Base-by-base conservation (phyloP, 2,797 vertebrate genomes). In the Neostethus bicornis region DNA sequence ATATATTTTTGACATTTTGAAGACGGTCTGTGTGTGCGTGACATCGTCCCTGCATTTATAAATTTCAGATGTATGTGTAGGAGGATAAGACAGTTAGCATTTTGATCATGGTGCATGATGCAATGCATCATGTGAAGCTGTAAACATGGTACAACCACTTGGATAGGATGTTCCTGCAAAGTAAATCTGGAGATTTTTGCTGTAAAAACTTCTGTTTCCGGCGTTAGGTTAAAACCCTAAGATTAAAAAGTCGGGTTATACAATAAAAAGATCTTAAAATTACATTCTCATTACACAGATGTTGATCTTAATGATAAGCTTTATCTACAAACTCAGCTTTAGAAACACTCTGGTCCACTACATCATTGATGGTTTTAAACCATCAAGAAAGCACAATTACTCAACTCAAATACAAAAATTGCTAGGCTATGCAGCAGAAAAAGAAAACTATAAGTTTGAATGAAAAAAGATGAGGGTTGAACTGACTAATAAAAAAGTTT, bases 41-140 rank as follows among this genome's bases (percentile, higher is more conserved):
- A 13, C 3, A 52, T 54, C 4, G 1, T 24, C 25, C 29, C 45
- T 43, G 57, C 44, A 52, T 75, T 61, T 56, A 50, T 67, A 65
- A 66, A 81, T 70, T 23, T 41, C 7, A 73, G 65, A 70, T 53
- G 77, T 51, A 61, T 32, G 70, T 4, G 75, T 50, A 51, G 74
- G 81, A 43, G 78, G 82, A 72, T 63, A 51, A 58, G 71, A 67
- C 45, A 0, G 51, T 77, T 75, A 68, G 75, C 59, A 43, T 73
- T 31, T 54, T 50, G 61, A 80, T 79, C 69, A 52, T 5, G 5
- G 28, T n/a, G 56, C 44, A 70, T 86, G 86, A 87, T 84, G 84
- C 81, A 89, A 87, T 37, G 45, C 65, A 14, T 43, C 57, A 28
- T 67, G 61, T 61, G 62, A 61, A 81, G 72, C 80, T 77, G 84